A percentile compares a stretch with the other conserved stretches of the same genome.
phyloP scores from a whole-genome alignment of 1,140 invertebrate species.

The Drosophila burlai region DNA sequence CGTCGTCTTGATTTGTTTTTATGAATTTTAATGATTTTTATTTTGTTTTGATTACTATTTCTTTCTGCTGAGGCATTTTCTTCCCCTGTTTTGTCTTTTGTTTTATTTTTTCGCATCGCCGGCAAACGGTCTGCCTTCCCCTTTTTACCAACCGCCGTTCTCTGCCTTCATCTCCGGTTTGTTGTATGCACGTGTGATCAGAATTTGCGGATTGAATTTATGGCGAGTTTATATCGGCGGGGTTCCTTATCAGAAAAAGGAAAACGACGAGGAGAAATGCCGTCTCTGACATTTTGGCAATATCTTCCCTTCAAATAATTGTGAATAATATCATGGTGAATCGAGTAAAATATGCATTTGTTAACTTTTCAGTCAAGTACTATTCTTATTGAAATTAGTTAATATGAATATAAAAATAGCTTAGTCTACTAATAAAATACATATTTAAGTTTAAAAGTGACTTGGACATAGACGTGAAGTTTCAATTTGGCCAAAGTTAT shows the following conservation, averaged over 20 bases:
- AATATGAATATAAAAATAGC: too few relatives aligned
- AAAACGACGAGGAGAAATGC: neutral
- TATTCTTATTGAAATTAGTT: too few relatives aligned
- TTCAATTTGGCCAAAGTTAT: too few relatives aligned
- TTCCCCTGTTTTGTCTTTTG: constrained; percentile 51
- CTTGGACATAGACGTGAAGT: too few relatives aligned
- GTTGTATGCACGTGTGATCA: constrained; percentile 28
- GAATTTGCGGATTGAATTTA: constrained; percentile 10
- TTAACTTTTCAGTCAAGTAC: neutral
- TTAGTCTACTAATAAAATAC: too few relatives aligned
- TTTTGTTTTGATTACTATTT: constrained; percentile 68
- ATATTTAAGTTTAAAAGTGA: neutral
- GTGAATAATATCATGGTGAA: neutral
- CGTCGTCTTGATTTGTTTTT: constrained; percentile 53
- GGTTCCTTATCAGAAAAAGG: neutral
- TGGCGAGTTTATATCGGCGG: neutral
- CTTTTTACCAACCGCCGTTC: neutral
- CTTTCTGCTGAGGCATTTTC: constrained; percentile 40
- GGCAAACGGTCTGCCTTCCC: constrained; percentile 7
- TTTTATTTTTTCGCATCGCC: constrained; percentile 46
- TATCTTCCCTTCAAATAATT: too few relatives aligned
- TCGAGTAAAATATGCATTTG: neutral
- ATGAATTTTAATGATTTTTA: constrained; percentile 67
- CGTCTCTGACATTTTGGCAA: neutral
- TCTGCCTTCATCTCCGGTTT: constrained; percentile 1